Conservation (phyloP, 2,113 vertebrate genomes). For the Platichthys flesus region DNA sequence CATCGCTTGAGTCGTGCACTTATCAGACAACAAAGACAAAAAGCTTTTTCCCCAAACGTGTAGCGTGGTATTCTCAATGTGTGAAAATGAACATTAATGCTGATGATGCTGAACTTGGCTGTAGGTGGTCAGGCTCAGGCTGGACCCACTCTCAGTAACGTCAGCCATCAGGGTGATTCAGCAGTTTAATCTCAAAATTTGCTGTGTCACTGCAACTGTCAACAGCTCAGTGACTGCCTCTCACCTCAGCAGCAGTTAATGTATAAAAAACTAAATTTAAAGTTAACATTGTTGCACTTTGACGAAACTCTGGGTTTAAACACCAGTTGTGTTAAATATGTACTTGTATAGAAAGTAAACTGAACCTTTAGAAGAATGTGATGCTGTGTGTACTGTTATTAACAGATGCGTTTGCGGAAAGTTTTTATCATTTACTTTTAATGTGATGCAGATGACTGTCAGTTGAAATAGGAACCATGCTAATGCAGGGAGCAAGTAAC, state of each 20-base stretch:
- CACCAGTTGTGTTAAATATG: not conserved
- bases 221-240: not conserved
- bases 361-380: not conserved
- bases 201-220: not conserved
- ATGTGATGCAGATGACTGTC: slow-evolving; percentile 35
- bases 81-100: not conserved
- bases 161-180: too few species aligned
- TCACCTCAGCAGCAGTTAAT: not conserved
- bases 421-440: slow-evolving; percentile 31
- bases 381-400: not conserved
- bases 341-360: not conserved
- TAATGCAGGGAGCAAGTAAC: not conserved
- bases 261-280: not conserved
- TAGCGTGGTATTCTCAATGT: not conserved
- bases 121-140: too few species aligned
- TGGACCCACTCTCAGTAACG: too few species aligned
- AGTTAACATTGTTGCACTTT: not conserved
- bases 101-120: too few species aligned
- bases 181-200: too few species aligned
- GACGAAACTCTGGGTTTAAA: not conserved
- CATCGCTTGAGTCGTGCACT: not conserved
- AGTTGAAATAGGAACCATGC: slow-evolving; percentile 3
- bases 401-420: slow-evolving; percentile 1
- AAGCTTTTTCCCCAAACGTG: too few species aligned
- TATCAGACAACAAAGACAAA: too few species aligned